These are phyloP conservation scores for Amphiprion ocellaris DNA, from an alignment of 2,113 vertebrate species.

Conservation along the genomic window DNA sequence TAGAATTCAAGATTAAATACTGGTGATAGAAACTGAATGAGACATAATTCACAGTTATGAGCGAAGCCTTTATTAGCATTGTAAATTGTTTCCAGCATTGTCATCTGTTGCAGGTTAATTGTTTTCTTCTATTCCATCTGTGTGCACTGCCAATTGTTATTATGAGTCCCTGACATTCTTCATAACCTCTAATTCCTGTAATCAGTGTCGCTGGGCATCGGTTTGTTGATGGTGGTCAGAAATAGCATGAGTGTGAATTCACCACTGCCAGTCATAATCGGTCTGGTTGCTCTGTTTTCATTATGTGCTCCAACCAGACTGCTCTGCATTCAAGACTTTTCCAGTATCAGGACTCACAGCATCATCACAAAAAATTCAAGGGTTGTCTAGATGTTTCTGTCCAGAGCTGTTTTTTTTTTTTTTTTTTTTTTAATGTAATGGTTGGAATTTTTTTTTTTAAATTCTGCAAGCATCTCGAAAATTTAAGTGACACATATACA, in stretches of 20 bases:
- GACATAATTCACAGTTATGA: background rate
- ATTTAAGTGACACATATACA: too few species aligned
- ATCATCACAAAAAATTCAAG: too few species aligned
- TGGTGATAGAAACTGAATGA: background rate
- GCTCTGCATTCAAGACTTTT: too few species aligned
- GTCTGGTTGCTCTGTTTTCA: background rate
- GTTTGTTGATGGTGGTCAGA: background rate
- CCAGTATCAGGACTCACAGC: too few species aligned
- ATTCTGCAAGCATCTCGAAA: too few species aligned
- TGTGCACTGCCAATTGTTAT: slow-evolving; percentile 21
- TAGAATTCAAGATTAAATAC: background rate
- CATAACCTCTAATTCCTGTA: slow-evolving; percentile 21
- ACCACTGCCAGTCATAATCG: slow-evolving; percentile 26
- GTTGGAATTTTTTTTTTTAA: too few species aligned
- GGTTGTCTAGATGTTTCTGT: too few species aligned
- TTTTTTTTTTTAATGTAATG: too few species aligned
- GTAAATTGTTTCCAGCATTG: background rate
- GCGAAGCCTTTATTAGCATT: background rate
- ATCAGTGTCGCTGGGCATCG: background rate
- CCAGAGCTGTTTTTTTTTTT: too few species aligned
- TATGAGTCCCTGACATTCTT: slow-evolving; percentile 29
- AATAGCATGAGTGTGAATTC: slow-evolving; percentile 13
- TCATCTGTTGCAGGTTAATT: background rate
- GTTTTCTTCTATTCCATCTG: slow-evolving; percentile 24
- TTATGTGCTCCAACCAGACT: background rate